phyloP scores from a whole-genome alignment of 2,888 invertebrate species.

The Unio pictorum region DNA sequence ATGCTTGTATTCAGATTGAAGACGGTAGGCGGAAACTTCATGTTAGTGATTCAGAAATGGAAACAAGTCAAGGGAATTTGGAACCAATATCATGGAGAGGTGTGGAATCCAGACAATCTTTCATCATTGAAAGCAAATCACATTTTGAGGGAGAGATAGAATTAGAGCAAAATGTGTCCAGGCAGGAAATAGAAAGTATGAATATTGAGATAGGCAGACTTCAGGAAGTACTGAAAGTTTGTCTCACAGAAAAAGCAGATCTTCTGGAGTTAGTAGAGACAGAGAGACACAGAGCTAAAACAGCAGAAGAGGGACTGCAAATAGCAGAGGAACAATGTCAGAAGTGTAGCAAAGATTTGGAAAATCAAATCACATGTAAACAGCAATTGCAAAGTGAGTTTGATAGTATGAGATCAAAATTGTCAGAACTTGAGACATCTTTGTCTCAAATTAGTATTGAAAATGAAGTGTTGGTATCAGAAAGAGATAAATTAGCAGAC shows the following conservation, averaged over 20 bases:
- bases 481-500: constrained; percentile 12
- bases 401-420: constrained; percentile 1
- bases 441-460: constrained; percentile 8
- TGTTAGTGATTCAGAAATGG: too few species aligned
- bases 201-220: constrained; percentile 5
- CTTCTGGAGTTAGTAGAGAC: constrained; percentile 7
- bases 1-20: too few species aligned
- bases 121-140: too few species aligned
- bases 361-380: constrained; percentile 3
- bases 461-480: constrained; percentile 25
- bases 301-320: constrained; percentile 5
- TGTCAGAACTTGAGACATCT: neutral
- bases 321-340: constrained; percentile 1
- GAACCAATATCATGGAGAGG: too few species aligned
- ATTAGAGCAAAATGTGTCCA: constrained; percentile 5
- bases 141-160: constrained; percentile 1
- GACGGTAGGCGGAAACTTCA: too few species aligned
- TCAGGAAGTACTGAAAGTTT: neutral
- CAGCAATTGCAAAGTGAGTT: neutral
- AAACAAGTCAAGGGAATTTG: too few species aligned
- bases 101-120: too few species aligned
- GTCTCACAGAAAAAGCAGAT: constrained; percentile 9
- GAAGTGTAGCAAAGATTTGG: constrained; percentile 7
- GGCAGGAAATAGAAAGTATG: constrained; percentile 14
- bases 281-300: constrained; percentile 9